Percentiles rank a stretch among this genome's conserved stretches.
These are phyloP conservation scores for Psilopsiagon aurifrons DNA, from an alignment of 2,113 vertebrate species.

Conservation along the genomic window DNA sequence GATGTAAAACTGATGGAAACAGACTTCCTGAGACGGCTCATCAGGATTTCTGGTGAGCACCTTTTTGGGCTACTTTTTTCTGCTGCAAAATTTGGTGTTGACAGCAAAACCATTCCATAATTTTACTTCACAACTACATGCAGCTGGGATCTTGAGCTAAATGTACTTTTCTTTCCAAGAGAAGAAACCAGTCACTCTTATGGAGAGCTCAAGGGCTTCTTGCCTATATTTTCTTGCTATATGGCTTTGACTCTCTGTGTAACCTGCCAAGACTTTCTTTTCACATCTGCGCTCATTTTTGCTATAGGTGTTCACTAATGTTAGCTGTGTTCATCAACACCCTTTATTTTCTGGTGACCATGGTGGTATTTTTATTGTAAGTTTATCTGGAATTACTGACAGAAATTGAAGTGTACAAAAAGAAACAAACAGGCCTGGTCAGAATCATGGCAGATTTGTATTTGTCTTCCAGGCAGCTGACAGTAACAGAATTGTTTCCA, in stretches of 20 bases:
- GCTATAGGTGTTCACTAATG: not conserved
- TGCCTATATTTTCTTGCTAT: not conserved
- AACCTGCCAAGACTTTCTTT: not conserved
- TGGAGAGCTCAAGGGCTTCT: accelerated
- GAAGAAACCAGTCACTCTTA: not conserved
- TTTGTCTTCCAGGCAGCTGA: not conserved
- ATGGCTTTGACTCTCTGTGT: not conserved
- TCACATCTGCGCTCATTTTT: accelerated
- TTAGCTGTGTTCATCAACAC: not conserved
- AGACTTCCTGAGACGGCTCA: not conserved
- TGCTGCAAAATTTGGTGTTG: not conserved
- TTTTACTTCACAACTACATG: not conserved
- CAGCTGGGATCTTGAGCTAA: not conserved
- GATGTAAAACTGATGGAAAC: not conserved
- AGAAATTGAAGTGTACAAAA: not conserved
- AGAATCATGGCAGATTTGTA: not conserved
- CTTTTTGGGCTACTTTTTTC: not conserved
- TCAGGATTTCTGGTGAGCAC: not conserved
- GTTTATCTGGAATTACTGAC: not conserved
- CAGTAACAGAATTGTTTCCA: not conserved
- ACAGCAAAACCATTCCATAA: not conserved
- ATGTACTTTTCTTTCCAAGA: not conserved
- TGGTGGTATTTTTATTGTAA: not conserved
- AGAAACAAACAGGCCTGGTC: not conserved
- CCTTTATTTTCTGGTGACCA: not conserved